phyloP scores from a whole-genome alignment of 2,888 invertebrate genomes.

The Lasioglossum figueresi region DNA sequence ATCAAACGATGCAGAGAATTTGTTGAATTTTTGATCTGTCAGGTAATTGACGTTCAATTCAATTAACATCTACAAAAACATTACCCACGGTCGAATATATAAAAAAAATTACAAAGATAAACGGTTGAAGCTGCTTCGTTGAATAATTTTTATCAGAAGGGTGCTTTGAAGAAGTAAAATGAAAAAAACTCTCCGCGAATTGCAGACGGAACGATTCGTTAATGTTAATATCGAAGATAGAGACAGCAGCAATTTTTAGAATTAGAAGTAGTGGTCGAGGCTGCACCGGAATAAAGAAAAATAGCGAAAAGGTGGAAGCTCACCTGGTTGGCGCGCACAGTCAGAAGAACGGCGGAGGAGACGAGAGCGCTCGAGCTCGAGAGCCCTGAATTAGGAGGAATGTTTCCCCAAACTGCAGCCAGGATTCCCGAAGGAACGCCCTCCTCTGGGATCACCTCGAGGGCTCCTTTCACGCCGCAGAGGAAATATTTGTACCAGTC shows the following conservation, averaged over 20 bases:
- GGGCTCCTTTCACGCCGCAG: slow-evolving; percentile 95
- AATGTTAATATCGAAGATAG: too few relatives aligned
- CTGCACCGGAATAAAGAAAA: background rate
- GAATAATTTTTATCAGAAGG: too few relatives aligned
- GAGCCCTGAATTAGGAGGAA: slow-evolving; percentile 97
- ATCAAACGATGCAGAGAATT: background rate
- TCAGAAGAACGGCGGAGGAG: slow-evolving; percentile 94
- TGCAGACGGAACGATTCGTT: too few relatives aligned
- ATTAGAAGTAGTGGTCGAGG: background rate
- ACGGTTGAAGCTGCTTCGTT: too few relatives aligned
- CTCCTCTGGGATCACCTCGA: slow-evolving; percentile 86
- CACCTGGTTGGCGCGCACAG: slow-evolving; percentile 88
- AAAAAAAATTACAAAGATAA: too few relatives aligned
- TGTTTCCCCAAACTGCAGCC: slow-evolving; percentile 92
- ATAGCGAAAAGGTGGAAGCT: slow-evolving; percentile 43
- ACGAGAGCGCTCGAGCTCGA: slow-evolving; percentile 99
- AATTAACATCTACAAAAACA: background rate
- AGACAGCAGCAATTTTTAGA: background rate
- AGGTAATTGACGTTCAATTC: background rate
- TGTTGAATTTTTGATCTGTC: background rate
- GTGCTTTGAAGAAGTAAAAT: too few relatives aligned
- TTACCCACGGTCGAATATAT: too few relatives aligned
- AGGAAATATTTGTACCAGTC: slow-evolving; percentile 97
- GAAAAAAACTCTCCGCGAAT: too few relatives aligned
- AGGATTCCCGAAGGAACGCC: slow-evolving; percentile 87